These are phyloP conservation scores for Crepidodera aurea DNA, from an alignment of 2,888 invertebrate genomes.

Conservation along the genomic window DNA sequence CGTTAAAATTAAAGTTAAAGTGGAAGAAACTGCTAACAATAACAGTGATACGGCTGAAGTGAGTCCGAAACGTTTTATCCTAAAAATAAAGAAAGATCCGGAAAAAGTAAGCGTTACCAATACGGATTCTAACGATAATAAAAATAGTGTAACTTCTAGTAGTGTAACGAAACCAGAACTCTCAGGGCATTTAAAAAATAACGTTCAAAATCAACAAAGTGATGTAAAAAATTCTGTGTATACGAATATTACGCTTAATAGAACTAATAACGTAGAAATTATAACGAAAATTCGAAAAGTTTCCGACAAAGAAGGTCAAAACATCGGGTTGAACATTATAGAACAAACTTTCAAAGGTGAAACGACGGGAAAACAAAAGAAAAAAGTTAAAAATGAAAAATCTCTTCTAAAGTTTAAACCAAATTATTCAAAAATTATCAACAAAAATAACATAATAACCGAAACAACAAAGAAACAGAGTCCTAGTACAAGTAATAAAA, in stretches of 20 bases:
- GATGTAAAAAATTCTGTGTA: conserved; percentile 45
- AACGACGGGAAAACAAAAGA: conserved; percentile 18
- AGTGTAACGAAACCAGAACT: conserved; percentile 40
- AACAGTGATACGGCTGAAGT: not conserved
- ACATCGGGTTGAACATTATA: conserved; percentile 54
- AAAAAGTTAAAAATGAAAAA: conserved; percentile 27
- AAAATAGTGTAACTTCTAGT: conserved; percentile 11
- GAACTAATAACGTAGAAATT: conserved; percentile 55
- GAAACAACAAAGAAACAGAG: not conserved
- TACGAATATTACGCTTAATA: conserved; percentile 56
- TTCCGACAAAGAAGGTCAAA: conserved; percentile 54
- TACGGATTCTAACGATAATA: conserved; percentile 8
- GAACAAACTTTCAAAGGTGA: conserved; percentile 53
- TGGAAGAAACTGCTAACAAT: conserved; percentile 11
- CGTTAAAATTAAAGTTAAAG: conserved; percentile 27
- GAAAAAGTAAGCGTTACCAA: conserved; percentile 25
- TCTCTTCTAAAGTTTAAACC: conserved; percentile 36
- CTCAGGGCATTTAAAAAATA: conserved; percentile 43
- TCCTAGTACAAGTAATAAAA: not conserved
- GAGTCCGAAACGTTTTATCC: conserved; percentile 21
- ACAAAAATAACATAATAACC: conserved; percentile 12
- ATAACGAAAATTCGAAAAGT: conserved; percentile 58
- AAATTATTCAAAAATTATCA: not conserved
- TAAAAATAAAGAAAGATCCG: conserved; percentile 28
- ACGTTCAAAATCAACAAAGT: conserved; percentile 37